Conservation (phyloP, 2,888 invertebrate species). For the Adelphocoris suturalis region DNA sequence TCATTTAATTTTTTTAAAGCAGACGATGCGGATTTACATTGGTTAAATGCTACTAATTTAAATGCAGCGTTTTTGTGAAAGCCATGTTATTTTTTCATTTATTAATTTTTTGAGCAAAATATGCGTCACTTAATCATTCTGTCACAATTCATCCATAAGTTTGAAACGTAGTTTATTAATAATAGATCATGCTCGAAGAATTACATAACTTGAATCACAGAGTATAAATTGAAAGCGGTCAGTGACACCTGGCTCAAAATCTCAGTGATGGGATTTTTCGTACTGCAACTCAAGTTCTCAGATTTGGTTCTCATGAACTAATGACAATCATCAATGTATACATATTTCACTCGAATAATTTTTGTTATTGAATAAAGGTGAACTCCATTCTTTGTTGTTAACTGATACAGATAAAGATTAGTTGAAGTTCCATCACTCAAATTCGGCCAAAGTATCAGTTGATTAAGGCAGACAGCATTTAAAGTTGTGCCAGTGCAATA, state of each 20-base stretch:
- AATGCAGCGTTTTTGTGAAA: constrained; percentile 60
- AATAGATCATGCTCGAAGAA: neutral
- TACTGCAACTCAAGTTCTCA: neutral
- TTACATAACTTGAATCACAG: constrained; percentile 5
- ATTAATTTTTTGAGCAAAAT: constrained; percentile 49
- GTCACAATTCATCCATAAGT: neutral
- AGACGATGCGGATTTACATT: constrained; percentile 14
- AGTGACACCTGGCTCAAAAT: neutral
- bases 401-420: too few species aligned
- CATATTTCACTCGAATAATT: too few species aligned
- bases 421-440: too few species aligned
- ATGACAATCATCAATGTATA: too few species aligned
- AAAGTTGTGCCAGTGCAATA: neutral
- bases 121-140: constrained; percentile 26
- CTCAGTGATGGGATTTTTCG: neutral
- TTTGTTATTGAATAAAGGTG: too few species aligned
- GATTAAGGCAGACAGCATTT: neutral
- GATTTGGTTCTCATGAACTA: too few species aligned
- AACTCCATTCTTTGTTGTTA: too few species aligned
- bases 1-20: neutral
- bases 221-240: constrained; percentile 19
- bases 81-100: neutral
- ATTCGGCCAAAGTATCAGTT: neutral
- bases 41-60: constrained; percentile 62
- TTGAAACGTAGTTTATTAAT: neutral